Conservation (phyloP, 1,140 invertebrate species). For the Scaptomyza hsui region DNA sequence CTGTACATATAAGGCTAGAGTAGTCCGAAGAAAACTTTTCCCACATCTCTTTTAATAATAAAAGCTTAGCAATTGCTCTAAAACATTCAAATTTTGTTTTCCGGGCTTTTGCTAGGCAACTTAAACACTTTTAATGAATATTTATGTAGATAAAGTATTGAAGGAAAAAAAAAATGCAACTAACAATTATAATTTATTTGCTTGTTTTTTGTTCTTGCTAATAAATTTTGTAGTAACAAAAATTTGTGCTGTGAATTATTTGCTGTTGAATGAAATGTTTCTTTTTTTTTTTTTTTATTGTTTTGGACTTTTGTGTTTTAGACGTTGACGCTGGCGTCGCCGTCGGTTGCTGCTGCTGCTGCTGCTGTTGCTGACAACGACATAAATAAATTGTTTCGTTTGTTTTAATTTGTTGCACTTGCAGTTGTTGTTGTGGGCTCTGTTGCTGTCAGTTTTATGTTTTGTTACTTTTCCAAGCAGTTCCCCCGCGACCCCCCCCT, state of each 20-base stretch:
- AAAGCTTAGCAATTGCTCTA: too few relatives aligned
- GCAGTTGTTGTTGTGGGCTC: constrained; percentile 20
- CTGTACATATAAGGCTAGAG: too few relatives aligned
- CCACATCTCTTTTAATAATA: too few relatives aligned
- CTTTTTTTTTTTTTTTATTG: constrained; percentile 20
- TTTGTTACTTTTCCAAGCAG: constrained; percentile 46
- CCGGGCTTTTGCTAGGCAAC: too few relatives aligned
- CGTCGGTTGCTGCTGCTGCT: constrained; percentile 5
- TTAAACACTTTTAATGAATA: too few relatives aligned
- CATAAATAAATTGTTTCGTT: constrained; percentile 59
- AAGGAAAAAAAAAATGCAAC: too few relatives aligned
- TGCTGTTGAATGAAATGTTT: constrained; percentile 27
- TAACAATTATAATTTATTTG: neutral
- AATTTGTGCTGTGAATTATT: constrained; percentile 49
- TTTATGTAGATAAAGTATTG: too few relatives aligned
- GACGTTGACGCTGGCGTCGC: constrained; percentile 17
- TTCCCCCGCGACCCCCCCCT: too few relatives aligned
- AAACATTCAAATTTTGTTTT: too few relatives aligned
- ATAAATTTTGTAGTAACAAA: constrained; percentile 48
- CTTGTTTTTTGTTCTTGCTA: neutral
- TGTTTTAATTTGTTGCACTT: constrained; percentile 59
- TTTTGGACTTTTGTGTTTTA: constrained; percentile 51
- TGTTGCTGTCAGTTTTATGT: constrained; percentile 77
- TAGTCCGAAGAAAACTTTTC: too few relatives aligned
- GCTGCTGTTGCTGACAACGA: constrained; percentile 47